Evolutionary conservation across 1,140 invertebrate genomes (phyloP), one percentile per base, ranked within the genome.

Genomic region (Mercenaria mercenaria): DNA sequence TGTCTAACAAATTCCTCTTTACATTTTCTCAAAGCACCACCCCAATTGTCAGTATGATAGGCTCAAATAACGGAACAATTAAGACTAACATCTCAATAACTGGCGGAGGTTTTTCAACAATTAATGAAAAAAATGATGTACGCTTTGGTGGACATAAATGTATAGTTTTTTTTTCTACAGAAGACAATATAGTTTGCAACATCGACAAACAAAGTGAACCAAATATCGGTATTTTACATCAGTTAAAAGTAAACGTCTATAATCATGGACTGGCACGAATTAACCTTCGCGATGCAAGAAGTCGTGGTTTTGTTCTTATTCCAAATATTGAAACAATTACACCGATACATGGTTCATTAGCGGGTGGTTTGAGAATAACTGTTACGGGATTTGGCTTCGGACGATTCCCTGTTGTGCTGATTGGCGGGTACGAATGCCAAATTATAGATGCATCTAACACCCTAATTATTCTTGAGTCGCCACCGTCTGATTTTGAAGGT

Each of bases 221-320:
- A 72, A 82, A 76, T 41, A 52, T 90, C 72, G 92, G 91, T 67
- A 29, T 88, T 29, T 86, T 34, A 39, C 88, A 91, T 34, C 76
- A 93, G n/a, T 29, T 92, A 11, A 47, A 72, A 6, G 20, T 92
- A 37, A 83, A 91, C 61, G 92, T 93, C 13, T 76, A 83, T 6
- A 95, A 94, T 84, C 39, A 85, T 64, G 92, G 93, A 29, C 72
- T 91, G 43, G 91, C 92, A 29, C 56, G 91, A 29, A 59, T 92
- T 8, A 82, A 69, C 23, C 80, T 93, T 13, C 6, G 32, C 11
- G 47, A 32, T 3, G 90, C 87, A 15, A 34, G 29, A 0, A 56
- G 82, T 29, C 41, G 86, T 43, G 56, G 89, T n/a, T 92, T 93
- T 43, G 89, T 59, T 41, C 64, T 93, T 43, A 74, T 93, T 4